Percentiles rank a stretch among this genome's conserved stretches.
Conservation (phyloP, 2,888 invertebrate genomes). For the Nomada ferruginata region DNA sequence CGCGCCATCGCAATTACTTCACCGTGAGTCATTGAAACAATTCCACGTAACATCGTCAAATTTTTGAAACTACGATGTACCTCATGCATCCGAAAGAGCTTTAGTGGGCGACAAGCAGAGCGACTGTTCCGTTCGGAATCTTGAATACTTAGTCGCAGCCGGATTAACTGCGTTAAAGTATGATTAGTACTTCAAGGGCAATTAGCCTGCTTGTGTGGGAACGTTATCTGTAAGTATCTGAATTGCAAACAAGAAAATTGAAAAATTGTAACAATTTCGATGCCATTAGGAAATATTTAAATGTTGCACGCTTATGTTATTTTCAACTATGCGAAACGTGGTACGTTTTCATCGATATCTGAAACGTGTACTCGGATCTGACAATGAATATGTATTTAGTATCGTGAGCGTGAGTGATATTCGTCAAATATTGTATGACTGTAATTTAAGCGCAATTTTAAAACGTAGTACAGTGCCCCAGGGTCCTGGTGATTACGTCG, state of each 20-base stretch:
- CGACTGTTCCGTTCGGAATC: too few relatives aligned
- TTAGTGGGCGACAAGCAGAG: too few relatives aligned
- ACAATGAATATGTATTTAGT: slow-evolving; percentile 31
- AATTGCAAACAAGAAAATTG: neutral
- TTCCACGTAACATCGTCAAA: neutral
- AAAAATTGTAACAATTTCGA: neutral
- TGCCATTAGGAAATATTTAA: neutral
- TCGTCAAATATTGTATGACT: slow-evolving; percentile 59
- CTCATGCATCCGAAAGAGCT: too few relatives aligned
- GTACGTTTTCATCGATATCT: slow-evolving; percentile 18
- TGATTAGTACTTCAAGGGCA: neutral
- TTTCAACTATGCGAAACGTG: neutral
- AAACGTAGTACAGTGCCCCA: slow-evolving; percentile 42
- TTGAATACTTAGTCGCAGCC: too few relatives aligned
- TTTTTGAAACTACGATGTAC: neutral
- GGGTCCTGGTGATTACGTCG: slow-evolving; percentile 57
- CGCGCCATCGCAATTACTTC: neutral
- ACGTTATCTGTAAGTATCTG: neutral
- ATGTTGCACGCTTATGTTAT: neutral
- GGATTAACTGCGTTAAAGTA: too few relatives aligned
- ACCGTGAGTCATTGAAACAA: neutral
- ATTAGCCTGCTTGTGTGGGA: too few relatives aligned
- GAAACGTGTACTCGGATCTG: neutral
- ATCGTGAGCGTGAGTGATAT: slow-evolving; percentile 60
- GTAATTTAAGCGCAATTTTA: slow-evolving; percentile 68